phyloP scores from a whole-genome alignment of 2,888 invertebrate species.

The Orthosia gothica region DNA sequence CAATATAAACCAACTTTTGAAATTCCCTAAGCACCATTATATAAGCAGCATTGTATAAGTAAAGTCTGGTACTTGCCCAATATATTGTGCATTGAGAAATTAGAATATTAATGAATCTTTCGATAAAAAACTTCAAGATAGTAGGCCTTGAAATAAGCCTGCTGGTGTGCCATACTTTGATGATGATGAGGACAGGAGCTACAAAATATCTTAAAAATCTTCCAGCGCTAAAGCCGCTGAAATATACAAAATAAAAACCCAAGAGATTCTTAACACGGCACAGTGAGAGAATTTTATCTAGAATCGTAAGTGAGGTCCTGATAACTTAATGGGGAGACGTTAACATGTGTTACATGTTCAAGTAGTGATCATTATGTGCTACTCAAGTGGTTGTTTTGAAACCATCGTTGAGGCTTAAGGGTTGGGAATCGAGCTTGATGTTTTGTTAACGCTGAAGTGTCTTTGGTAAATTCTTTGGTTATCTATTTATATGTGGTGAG shows the following conservation, averaged over 20 bases:
- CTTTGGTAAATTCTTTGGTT: constrained; percentile 37
- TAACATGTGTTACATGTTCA: constrained; percentile 66
- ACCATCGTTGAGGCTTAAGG: constrained; percentile 51
- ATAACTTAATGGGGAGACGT: constrained; percentile 66
- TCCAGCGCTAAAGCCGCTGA: constrained; percentile 56
- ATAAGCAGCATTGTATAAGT: neutral
- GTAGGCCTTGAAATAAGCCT: too few species aligned
- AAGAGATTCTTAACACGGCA: constrained; percentile 36
- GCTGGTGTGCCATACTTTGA: neutral
- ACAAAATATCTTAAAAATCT: neutral
- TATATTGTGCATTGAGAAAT: neutral
- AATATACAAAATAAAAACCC: constrained; percentile 25
- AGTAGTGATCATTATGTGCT: constrained; percentile 66
- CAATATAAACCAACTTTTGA: neutral
- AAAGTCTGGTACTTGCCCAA: neutral
- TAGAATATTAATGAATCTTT: too few species aligned
- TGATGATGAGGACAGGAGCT: neutral
- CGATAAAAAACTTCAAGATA: neutral
- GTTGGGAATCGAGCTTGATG: constrained; percentile 58
- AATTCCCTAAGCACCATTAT: neutral
- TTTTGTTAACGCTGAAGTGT: constrained; percentile 55
- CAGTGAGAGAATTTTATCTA: constrained; percentile 64
- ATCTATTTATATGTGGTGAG: constrained; percentile 10
- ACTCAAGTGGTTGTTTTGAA: constrained; percentile 67
- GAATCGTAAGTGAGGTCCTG: constrained; percentile 63